These are phyloP conservation scores for Oenanthe oenanthe DNA, from an alignment of 2,113 vertebrate species.

Conservation along the genomic window DNA sequence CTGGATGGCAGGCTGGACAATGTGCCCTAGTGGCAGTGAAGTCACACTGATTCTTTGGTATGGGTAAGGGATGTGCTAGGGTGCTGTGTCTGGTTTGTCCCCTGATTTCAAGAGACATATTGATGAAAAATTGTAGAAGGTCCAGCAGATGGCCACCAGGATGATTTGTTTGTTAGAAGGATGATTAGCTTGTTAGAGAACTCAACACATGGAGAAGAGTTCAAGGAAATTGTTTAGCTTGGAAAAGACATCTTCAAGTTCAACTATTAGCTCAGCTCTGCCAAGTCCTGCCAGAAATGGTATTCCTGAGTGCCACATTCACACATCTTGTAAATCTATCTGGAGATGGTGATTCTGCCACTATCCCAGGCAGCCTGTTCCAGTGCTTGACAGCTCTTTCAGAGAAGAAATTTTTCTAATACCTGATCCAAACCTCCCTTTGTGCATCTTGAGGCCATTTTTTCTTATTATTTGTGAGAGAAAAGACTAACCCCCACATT, in stretches of 20 bases:
- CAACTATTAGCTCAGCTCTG: neutral
- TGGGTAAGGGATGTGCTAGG: neutral
- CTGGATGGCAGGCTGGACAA: neutral
- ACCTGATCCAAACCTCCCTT: neutral
- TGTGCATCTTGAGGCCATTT: neutral
- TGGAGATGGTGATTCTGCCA: neutral
- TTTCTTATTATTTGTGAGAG: neutral
- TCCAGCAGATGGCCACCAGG: neutral
- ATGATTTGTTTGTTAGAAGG: neutral
- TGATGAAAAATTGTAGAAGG: neutral
- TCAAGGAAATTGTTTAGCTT: neutral
- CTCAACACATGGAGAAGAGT: neutral
- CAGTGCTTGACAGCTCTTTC: neutral
- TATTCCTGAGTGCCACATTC: neutral
- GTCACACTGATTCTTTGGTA: neutral
- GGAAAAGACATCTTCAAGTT: neutral
- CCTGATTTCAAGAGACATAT: neutral
- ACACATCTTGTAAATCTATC: neutral
- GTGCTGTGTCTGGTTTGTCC: neutral
- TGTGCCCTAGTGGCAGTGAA: neutral
- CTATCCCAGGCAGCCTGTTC: neutral
- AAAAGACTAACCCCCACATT: neutral
- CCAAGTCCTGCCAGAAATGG: accelerated
- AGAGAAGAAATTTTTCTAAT: neutral
- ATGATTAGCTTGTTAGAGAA: neutral